Conservation (phyloP, 2,888 invertebrate genomes). For the Opisthograptis luteolata region DNA sequence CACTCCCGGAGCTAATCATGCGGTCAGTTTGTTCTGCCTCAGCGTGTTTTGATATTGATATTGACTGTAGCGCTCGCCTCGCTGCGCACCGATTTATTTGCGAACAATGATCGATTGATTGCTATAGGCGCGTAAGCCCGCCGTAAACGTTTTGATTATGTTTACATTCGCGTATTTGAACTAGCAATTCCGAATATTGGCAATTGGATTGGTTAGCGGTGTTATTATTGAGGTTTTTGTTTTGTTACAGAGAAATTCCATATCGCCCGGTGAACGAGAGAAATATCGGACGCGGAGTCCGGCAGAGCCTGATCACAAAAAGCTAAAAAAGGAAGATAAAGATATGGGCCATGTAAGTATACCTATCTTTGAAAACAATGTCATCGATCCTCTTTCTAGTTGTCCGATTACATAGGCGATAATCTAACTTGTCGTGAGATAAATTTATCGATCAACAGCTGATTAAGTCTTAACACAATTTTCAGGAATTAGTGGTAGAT, state of each 20-base stretch:
- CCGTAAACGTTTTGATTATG: constrained; percentile 81
- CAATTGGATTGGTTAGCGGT: constrained; percentile 45
- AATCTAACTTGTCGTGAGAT: too few relatives aligned
- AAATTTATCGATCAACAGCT: too few relatives aligned
- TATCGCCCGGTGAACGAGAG: constrained; percentile 92
- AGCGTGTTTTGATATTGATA: constrained; percentile 85
- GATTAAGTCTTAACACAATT: constrained; percentile 2
- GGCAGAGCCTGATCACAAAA: constrained; percentile 88
- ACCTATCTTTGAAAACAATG: too few relatives aligned
- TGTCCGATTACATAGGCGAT: too few relatives aligned
- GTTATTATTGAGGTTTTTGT: constrained; percentile 41
- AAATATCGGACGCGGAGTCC: constrained; percentile 93
- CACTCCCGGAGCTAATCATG: constrained; percentile 83
- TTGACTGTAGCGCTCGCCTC: constrained; percentile 80
- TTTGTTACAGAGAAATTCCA: constrained; percentile 90
- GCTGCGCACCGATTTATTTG: constrained; percentile 82
- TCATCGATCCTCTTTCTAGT: too few relatives aligned
- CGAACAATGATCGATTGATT: constrained; percentile 84
- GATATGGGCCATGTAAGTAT: constrained; percentile 92
- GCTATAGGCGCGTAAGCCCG: constrained; percentile 73
- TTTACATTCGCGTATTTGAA: constrained; percentile 73
- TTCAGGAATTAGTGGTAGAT: constrained; percentile 97
- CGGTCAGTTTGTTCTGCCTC: constrained; percentile 84
- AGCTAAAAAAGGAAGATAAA: constrained; percentile 93
- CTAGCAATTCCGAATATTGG: constrained; percentile 58